Percentiles rank a stretch among this genome's conserved stretches.
Evolutionary conservation across 2,888 invertebrate species (phyloP).

Genomic region (Lepidocyrtoides sp.): DNA sequence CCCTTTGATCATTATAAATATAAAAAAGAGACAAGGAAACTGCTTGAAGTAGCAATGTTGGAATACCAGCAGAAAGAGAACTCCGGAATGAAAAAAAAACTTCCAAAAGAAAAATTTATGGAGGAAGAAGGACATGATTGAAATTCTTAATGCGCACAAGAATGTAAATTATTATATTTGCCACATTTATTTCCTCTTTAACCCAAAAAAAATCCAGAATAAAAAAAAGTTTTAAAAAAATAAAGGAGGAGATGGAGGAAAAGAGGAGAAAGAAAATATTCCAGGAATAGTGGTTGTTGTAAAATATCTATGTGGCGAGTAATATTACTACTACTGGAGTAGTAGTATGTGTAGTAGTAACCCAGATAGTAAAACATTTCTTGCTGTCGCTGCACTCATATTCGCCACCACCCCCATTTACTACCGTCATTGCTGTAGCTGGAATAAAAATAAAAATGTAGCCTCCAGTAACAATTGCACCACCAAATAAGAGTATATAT

Average conservation of each 20-base stretch:
- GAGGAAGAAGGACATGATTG: slow-evolving; percentile 58
- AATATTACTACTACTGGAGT: slow-evolving; percentile 7
- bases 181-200: slow-evolving; percentile 56
- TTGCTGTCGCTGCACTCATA: slow-evolving; percentile 23
- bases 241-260: neutral
- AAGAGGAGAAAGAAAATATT: neutral
- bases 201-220: slow-evolving; percentile 16
- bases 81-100: neutral
- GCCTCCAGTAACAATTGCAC: neutral
- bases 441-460: neutral
- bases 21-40: slow-evolving; percentile 9
- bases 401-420: neutral
- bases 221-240: slow-evolving; percentile 10
- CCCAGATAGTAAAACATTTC: slow-evolving; percentile 31
- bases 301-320: slow-evolving; percentile 40
- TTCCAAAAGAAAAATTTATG: slow-evolving; percentile 22
- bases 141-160: slow-evolving; percentile 70
- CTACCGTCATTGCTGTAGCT: neutral
- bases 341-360: slow-evolving; percentile 41
- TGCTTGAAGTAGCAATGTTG: neutral
- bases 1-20: slow-evolving; percentile 44
- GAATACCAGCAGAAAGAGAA: neutral
- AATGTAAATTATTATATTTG: slow-evolving; percentile 72
- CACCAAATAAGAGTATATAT: neutral
- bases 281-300: slow-evolving; percentile 21